A percentile compares a stretch with the other conserved stretches of the same genome.
Conservation (phyloP, 2,888 invertebrate species). For the Saturnia pavonia region DNA sequence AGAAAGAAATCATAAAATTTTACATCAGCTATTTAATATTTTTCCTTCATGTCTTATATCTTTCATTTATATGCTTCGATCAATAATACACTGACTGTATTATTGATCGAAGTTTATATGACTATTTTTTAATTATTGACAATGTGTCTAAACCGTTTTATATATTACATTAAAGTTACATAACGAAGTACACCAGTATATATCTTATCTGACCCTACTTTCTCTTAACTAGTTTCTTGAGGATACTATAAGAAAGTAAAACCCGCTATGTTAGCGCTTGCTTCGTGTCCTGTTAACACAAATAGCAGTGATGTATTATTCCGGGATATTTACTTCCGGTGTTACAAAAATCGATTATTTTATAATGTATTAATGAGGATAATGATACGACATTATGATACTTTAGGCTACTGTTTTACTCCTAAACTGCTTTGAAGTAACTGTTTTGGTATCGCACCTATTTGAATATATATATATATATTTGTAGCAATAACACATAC, state of each 20-base stretch:
- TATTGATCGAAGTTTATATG: too few species aligned
- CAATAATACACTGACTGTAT: too few species aligned
- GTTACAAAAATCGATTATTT: not conserved
- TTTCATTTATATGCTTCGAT: too few species aligned
- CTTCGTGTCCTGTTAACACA: slow-evolving; percentile 79
- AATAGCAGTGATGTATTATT: slow-evolving; percentile 69
- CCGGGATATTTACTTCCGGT: slow-evolving; percentile 24
- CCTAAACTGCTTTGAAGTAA: not conserved
- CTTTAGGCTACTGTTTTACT: not conserved
- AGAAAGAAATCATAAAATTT: not conserved
- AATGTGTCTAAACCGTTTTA: slow-evolving; percentile 4
- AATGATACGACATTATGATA: not conserved
- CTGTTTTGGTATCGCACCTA: not conserved
- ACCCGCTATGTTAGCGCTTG: slow-evolving; percentile 76
- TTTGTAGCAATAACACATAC: not conserved
- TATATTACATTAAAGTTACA: slow-evolving; percentile 52
- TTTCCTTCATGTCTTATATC: not conserved
- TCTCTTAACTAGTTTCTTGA: slow-evolving; percentile 79
- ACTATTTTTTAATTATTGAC: slow-evolving; percentile 30
- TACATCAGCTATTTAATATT: not conserved
- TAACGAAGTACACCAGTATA: slow-evolving; percentile 64
- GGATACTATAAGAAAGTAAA: slow-evolving; percentile 80
- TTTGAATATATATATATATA: not conserved
- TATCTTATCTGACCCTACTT: slow-evolving; percentile 75
- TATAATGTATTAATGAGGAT: not conserved